phyloP scores from a whole-genome alignment of 1,140 invertebrate species.

The Procambarus clarkii region DNA sequence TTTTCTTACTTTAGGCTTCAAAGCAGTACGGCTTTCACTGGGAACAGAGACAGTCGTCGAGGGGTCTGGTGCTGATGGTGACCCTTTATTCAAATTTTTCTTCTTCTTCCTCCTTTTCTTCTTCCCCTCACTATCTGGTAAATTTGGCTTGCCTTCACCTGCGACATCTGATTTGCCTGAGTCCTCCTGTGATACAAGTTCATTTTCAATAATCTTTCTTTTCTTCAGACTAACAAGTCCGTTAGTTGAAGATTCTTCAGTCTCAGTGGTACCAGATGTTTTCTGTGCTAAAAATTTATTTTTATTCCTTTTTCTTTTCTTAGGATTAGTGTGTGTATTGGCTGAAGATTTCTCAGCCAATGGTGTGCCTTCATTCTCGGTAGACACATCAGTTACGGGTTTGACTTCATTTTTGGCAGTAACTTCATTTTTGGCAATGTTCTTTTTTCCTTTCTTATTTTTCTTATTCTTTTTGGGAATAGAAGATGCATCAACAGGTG shows the following conservation, averaged over 20 bases:
- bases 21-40: background rate
- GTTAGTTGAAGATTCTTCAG: background rate
- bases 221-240: background rate
- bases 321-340: background rate
- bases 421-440: background rate
- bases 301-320: background rate
- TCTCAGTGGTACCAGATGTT: background rate
- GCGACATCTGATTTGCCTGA: background rate
- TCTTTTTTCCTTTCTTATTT: background rate
- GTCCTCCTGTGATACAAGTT: background rate
- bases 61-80: background rate
- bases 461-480: constrained; percentile 6
- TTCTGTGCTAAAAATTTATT: background rate
- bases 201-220: background rate
- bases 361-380: background rate
- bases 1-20: background rate
- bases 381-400: too few relatives aligned
- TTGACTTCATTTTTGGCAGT: too few relatives aligned
- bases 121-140: background rate
- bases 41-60: background rate
- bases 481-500: background rate
- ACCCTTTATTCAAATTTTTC: background rate
- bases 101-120: background rate
- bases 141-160: background rate
- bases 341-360: background rate